Base-by-base conservation (phyloP, 1,140 invertebrate species). In the Phortica variegata region DNA sequence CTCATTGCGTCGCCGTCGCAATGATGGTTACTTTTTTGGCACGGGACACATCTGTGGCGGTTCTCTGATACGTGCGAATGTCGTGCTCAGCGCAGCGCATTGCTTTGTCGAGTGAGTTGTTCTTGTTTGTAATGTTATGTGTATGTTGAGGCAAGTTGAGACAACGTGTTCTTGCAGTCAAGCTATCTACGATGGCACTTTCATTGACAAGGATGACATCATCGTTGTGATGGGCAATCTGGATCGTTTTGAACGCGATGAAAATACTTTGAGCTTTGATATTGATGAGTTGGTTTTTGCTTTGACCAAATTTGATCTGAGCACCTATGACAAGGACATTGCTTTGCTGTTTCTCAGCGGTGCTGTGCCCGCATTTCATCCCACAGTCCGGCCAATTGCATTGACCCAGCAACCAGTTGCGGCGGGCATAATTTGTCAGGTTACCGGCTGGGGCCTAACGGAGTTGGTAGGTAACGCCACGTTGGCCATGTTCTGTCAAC, bases 61-160 rank as follows among this genome's bases (percentile, higher is more conserved):
- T 9, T 42, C 65, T 0, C 47, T 78, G n/a, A 76, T 79, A 42
- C 54, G 53, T 3, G 46, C 66, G 0, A 59, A 65, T 33, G 72
- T 60, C 34, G 61, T 78, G 2, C 49, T 79, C 0, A 69, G 71
- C 15, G 81, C 81, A 9, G 77, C 78, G 21, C 73, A 82, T 58
- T 80, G 81, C 19, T 76, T 81, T 54, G 57, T 68, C 18, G 54
- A 74, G 71, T 74, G 47, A 68, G 70, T 65, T 1, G 1, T 1
- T 18, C 3, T 37, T 17, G 23, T 29, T 12, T 6, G 13, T 4
- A 39, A 19, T 39, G 37, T 12, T 39, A 17, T 12, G 34, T n/a
- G 13, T 2, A 3, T 3, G 37, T 8, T 31, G 12, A 12, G 29
- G 12, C 7, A 31, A 5, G 44, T 3, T 38, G 3, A 17, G 15